Evolutionary conservation across 2,888 invertebrate species (phyloP), one percentile per base, ranked within the genome.

Genomic region (Ochropacha duplaris): DNA sequence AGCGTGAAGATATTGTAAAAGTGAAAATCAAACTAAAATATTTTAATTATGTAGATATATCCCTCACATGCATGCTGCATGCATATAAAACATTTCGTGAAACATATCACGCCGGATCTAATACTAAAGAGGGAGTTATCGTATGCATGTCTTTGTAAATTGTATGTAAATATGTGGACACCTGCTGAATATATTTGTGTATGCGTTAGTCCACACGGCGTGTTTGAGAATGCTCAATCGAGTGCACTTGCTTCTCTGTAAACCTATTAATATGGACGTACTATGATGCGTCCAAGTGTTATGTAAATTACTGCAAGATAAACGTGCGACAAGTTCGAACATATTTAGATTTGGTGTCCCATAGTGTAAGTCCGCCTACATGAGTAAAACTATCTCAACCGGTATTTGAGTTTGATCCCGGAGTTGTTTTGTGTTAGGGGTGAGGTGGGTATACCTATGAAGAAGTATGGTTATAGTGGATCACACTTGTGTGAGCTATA

Each of bases 141-240:
- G 73, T 76, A 69, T 79, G 79, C 82, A 77, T 79, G 83, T 78
- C 83, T 88, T 83, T 83, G 81, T 85, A 91, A 92, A 91, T 90
- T 89, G 89, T 92, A 92, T 92, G 91, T 90, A 87, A 92, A 92
- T 92, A 87, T 68, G 81, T 79, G 84, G 87, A 90, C 92, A 92
- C 91, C 91, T 92, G 92, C 89, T 87, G 92, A 88, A 92, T 92
- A 90, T 85, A 88, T 90, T 91, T 88, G 86, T 84, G 72, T 80
- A 74, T 79, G 76, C 76, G 79, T 79, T 72, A 78, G 78, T 72
- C 77, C 76, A 73, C 75, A 78, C 79, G 81, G 75, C 81, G 72
- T 86, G 84, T 88, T 87, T 84, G 86, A 81, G 88, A 83, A 84
- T 81, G 83, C 81, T 86, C 83, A 79, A 79, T 79, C 78, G 81